Conservation (phyloP, 2,797 vertebrate genomes). For the Aplochiton taeniatus region DNA sequence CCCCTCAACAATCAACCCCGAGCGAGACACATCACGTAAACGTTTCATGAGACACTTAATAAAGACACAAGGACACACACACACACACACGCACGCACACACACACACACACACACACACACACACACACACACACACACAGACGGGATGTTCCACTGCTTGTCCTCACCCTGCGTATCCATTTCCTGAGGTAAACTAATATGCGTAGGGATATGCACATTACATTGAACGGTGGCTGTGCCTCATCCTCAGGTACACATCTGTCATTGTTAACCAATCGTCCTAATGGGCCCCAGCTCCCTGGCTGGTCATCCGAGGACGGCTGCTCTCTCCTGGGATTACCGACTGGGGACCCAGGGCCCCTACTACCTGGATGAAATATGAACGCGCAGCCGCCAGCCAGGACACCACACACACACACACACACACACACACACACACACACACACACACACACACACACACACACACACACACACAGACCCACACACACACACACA, state of each 20-base stretch:
- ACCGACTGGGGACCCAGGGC: conserved; percentile 9
- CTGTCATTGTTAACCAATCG: conserved; percentile 58
- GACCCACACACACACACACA: conserved; percentile 23
- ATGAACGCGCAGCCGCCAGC: too few relatives aligned
- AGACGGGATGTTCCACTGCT: background rate
- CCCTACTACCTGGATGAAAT: background rate
- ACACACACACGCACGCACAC: conserved; percentile 23
- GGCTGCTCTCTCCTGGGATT: conserved; percentile 30
- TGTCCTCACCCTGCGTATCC: conserved; percentile 18
- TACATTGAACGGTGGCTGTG: too few relatives aligned
- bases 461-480: conserved; percentile 16
- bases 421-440: conserved; percentile 11
- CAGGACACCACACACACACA: conserved; percentile 2
- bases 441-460: conserved; percentile 9
- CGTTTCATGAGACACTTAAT: background rate
- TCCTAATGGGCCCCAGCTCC: conserved; percentile 49
- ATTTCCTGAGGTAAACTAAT: conserved; percentile 47
- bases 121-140: conserved; percentile 11
- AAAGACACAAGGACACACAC: conserved; percentile 1
- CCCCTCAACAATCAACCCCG: too few relatives aligned
- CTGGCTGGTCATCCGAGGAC: conserved; percentile 40
- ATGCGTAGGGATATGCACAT: too few relatives aligned
- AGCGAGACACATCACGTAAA: too few relatives aligned
- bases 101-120: conserved; percentile 29
- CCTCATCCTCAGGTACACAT: conserved; percentile 35